Evolutionary conservation across 2,797 vertebrate genomes (phyloP).

Genomic region (Falco columbarius): DNA sequence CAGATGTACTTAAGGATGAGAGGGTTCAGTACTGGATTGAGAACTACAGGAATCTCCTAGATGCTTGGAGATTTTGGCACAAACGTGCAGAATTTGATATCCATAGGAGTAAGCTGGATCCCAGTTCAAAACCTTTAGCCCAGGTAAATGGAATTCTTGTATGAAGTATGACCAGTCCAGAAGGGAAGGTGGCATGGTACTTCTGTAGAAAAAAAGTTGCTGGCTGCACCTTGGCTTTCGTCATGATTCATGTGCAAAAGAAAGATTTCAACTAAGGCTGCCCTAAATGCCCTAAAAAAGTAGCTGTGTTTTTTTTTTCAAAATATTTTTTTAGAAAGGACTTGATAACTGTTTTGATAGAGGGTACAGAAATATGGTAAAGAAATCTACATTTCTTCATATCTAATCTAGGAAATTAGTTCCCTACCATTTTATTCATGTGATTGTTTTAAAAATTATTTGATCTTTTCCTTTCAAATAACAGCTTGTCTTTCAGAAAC

Average conservation of each 20-base stretch:
- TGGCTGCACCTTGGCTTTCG: background rate
- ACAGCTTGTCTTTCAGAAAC: background rate
- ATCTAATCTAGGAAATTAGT: background rate
- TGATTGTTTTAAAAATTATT: no score
- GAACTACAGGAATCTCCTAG: slow-evolving; percentile 96
- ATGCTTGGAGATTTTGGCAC: slow-evolving; percentile 99
- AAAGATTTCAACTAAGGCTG: background rate
- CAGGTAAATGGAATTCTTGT: slow-evolving; percentile 80
- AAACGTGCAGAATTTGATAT: slow-evolving; percentile 99
- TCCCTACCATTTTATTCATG: background rate
- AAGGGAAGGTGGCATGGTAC: background rate
- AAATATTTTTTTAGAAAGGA: background rate
- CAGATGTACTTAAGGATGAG: slow-evolving; percentile 94
- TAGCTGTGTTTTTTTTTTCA: background rate
- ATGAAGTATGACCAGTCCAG: background rate
- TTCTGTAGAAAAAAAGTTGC: background rate
- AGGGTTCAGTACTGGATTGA: slow-evolving; percentile 99
- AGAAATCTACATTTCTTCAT: background rate
- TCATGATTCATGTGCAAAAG: background rate
- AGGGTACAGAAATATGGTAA: background rate
- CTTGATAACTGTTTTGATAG: background rate
- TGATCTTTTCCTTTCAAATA: background rate
- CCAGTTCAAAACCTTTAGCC: slow-evolving; percentile 95
- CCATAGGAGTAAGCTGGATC: slow-evolving; percentile 95
- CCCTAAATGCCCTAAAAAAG: background rate